Evolutionary conservation across 35 echinoderm and acorn worm genomes (phyloP).

Genomic region (Eucidaris tribuloides): DNA sequence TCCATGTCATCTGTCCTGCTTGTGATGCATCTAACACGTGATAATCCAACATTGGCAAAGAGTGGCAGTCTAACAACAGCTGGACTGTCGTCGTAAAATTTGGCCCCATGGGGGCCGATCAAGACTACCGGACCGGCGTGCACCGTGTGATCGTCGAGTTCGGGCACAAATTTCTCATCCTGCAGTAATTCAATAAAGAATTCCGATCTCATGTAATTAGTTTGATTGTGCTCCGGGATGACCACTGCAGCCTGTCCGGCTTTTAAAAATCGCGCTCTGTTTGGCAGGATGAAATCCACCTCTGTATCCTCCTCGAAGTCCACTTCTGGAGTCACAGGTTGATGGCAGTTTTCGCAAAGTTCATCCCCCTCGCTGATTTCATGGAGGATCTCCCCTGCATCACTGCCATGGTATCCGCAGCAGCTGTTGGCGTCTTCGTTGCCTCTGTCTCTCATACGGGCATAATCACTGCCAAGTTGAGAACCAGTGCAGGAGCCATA

Average conservation of each 20-base stretch:
- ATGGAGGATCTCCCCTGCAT: conserved; percentile 27
- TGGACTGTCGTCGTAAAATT: conserved; percentile 78
- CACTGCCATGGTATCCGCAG: conserved; percentile 76
- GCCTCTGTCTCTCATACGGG: not conserved
- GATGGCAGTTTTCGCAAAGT: conserved; percentile 47
- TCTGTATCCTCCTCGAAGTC: conserved; percentile 41
- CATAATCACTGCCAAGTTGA: conserved; percentile 11
- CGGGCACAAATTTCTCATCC: conserved; percentile 40
- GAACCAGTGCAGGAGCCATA: conserved; percentile 81
- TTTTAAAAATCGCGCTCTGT: conserved; percentile 72
- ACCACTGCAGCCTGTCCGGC: conserved; percentile 50
- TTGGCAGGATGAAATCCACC: conserved; percentile 71
- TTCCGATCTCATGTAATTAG: conserved; percentile 54
- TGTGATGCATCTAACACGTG: conserved; percentile 71
- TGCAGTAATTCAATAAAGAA: conserved; percentile 64
- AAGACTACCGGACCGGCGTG: conserved; percentile 61
- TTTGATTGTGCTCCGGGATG: conserved; percentile 93
- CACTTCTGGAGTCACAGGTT: conserved; percentile 52
- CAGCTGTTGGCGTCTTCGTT: conserved; percentile 68
- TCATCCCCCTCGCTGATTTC: conserved; percentile 36
- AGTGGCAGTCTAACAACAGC: conserved; percentile 78
- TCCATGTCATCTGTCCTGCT: conserved; percentile 73
- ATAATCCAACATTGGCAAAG: conserved; percentile 41
- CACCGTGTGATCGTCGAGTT: conserved; percentile 34
- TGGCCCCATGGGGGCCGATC: conserved; percentile 75